These are phyloP conservation scores for Sarcoramphus papa DNA, from an alignment of 2,797 vertebrate genomes.

Conservation along the genomic window DNA sequence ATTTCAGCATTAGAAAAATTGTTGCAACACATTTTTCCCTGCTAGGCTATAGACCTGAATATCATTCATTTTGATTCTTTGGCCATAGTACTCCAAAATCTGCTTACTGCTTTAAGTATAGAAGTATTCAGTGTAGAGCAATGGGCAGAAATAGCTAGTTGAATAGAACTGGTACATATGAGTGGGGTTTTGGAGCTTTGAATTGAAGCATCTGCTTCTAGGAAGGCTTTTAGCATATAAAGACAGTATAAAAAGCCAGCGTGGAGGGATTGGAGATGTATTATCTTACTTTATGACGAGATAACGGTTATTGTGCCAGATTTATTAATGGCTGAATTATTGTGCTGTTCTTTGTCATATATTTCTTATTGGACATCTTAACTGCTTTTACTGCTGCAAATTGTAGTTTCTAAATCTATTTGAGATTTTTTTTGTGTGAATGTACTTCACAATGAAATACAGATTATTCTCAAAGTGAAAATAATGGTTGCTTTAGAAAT, in stretches of 20 bases:
- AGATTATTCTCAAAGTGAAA: background rate
- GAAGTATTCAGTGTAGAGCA: background rate
- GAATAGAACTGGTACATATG: background rate
- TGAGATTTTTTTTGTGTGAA: background rate
- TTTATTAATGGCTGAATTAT: slow-evolving; percentile 40
- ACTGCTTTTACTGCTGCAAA: slow-evolving; percentile 30
- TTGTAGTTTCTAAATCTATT: slow-evolving; percentile 36
- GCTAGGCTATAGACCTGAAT: slow-evolving; percentile 76
- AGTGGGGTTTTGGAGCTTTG: background rate
- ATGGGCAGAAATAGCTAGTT: background rate
- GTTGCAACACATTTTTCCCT: slow-evolving; percentile 79
- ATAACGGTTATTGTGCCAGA: background rate
- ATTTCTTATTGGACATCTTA: slow-evolving; percentile 1
- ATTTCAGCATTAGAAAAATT: slow-evolving; percentile 86
- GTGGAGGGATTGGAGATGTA: background rate
- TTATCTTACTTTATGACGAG: slow-evolving; percentile 17
- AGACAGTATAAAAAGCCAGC: background rate
- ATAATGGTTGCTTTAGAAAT: slow-evolving; percentile 18
- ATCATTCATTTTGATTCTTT: slow-evolving; percentile 80
- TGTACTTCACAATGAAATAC: slow-evolving; percentile 10
- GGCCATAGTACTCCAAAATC: slow-evolving; percentile 60
- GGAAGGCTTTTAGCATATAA: slow-evolving; percentile 16
- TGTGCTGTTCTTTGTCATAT: slow-evolving; percentile 13
- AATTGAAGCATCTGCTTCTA: slow-evolving; percentile 5
- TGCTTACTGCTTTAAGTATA: slow-evolving; percentile 18